Conservation (phyloP, 2,888 invertebrate species). For the Cryptops parisi region DNA sequence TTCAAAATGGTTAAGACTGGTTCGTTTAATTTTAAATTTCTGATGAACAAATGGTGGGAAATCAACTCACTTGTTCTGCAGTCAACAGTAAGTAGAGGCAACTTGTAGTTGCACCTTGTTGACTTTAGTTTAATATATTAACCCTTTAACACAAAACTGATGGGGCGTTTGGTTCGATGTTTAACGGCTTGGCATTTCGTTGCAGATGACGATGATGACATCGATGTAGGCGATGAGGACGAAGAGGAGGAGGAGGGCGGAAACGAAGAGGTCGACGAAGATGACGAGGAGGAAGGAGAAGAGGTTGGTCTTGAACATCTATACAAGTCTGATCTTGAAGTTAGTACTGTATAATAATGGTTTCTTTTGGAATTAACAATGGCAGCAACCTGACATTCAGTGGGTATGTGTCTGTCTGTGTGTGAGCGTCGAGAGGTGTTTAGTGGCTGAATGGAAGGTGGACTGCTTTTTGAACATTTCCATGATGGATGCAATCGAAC, state of each 20-base stretch:
- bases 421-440: too few species aligned
- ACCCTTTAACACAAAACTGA: too few species aligned
- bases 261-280: slow-evolving; percentile 28
- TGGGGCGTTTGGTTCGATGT: too few species aligned
- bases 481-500: too few species aligned
- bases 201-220: slow-evolving; percentile 47
- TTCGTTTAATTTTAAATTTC: not conserved
- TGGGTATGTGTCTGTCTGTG: too few species aligned
- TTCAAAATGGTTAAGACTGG: not conserved
- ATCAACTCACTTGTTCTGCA: not conserved
- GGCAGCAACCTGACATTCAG: slow-evolving; percentile 5
- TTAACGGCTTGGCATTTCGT: too few species aligned
- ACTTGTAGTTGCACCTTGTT: too few species aligned
- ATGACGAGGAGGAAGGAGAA: slow-evolving; percentile 39
- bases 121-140: too few species aligned
- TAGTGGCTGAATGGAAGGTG: not conserved
- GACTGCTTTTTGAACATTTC: too few species aligned
- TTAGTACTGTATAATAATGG: slow-evolving; percentile 36
- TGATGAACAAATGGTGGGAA: not conserved
- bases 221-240: slow-evolving; percentile 35
- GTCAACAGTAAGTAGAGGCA: slow-evolving; percentile 4
- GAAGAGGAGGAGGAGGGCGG: slow-evolving; percentile 21
- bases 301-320: slow-evolving; percentile 52
- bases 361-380: slow-evolving; percentile 3
- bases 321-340: slow-evolving; percentile 50